phyloP scores from a whole-genome alignment of 2,797 vertebrate species.

The Acrocephalus scirpaceus region DNA sequence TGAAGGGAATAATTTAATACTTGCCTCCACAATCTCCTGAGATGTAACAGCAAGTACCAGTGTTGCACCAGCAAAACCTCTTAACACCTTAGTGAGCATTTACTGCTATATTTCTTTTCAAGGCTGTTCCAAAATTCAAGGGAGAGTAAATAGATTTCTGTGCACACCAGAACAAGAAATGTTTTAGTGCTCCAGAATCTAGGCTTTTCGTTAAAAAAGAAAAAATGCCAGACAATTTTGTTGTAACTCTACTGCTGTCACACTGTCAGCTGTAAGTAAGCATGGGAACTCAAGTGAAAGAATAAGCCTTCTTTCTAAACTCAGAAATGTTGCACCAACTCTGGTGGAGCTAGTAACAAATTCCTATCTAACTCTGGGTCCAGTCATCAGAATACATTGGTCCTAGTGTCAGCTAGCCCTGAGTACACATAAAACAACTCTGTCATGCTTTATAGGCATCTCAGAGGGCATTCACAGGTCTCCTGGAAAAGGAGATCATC shows the following conservation, averaged over 20 bases:
- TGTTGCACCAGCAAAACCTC: not conserved
- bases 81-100: not conserved
- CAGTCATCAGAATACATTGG: fast-evolving
- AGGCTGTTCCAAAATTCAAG: not conserved
- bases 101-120: not conserved
- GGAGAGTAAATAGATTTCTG: not conserved
- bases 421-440: not conserved
- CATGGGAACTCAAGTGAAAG: not conserved
- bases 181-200: not conserved
- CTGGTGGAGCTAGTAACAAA: not conserved
- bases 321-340: not conserved
- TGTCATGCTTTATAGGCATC: not conserved
- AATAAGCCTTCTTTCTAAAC: not conserved
- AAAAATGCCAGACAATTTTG: not conserved
- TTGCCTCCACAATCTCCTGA: not conserved
- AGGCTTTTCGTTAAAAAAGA: not conserved
- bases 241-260: not conserved
- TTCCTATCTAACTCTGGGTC: not conserved
- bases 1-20: not conserved
- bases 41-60: not conserved
- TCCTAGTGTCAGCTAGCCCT: not conserved
- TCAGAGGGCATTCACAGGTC: not conserved
- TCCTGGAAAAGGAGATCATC: not conserved
- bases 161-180: not conserved
- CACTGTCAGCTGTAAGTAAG: not conserved